These are phyloP conservation scores for Cancer borealis DNA, from an alignment of 2,888 invertebrate genomes.

Conservation along the genomic window DNA sequence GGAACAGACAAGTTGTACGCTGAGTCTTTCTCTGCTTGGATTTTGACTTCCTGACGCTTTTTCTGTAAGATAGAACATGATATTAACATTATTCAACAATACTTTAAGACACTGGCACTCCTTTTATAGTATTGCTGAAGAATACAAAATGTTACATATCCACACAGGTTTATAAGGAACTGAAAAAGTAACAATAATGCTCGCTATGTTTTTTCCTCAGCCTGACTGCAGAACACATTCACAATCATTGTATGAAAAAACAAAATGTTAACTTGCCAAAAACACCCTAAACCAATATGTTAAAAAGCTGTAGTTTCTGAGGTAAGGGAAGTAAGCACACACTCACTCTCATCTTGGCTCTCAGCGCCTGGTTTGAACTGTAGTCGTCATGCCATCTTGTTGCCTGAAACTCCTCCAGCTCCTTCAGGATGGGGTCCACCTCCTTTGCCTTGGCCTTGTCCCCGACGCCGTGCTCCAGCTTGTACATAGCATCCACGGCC, in stretches of 20 bases:
- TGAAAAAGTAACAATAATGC: neutral
- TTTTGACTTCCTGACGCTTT: constrained; percentile 60
- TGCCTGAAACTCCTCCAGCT: constrained; percentile 85
- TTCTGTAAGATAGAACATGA: constrained; percentile 27
- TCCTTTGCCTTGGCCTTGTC: constrained; percentile 87
- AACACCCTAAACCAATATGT: too few species aligned
- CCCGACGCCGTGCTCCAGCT: constrained; percentile 93
- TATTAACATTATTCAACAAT: neutral
- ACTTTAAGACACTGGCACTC: neutral
- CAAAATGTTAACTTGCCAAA: too few species aligned
- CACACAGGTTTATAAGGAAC: too few species aligned
- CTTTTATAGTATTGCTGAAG: neutral
- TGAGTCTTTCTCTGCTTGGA: constrained; percentile 63
- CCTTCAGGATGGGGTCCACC: constrained; percentile 87
- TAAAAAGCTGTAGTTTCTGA: too few species aligned
- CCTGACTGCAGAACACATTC: too few species aligned
- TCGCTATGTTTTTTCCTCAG: too few species aligned
- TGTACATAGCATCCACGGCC: constrained; percentile 98
- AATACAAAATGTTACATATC: neutral
- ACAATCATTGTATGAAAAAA: too few species aligned
- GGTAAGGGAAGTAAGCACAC: too few species aligned
- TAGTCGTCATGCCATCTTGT: constrained; percentile 92
- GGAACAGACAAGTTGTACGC: constrained; percentile 65
- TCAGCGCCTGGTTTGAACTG: constrained; percentile 90
- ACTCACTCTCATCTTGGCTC: constrained; percentile 64